phyloP scores from a whole-genome alignment of 2,797 vertebrate species.

The Australoheros facetus region DNA sequence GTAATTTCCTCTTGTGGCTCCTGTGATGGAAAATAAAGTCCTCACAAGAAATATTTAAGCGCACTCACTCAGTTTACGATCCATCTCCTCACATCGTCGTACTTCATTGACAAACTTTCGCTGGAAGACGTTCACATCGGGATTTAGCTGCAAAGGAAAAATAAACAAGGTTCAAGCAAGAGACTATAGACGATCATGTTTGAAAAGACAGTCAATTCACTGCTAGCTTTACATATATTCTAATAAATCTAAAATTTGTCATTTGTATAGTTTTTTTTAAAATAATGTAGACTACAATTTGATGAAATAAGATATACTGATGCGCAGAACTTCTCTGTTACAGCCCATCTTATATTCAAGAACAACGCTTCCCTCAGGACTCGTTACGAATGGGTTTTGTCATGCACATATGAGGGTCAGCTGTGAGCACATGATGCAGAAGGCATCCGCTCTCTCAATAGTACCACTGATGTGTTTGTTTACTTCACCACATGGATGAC shows the following conservation, averaged over 20 bases:
- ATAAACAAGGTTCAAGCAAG: neutral
- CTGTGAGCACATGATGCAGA: constrained; percentile 70
- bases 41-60: neutral
- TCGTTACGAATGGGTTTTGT: constrained; percentile 40
- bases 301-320: neutral
- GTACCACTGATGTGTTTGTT: constrained; percentile 8
- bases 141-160: constrained; percentile 86
- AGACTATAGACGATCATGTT: neutral
- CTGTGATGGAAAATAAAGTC: neutral
- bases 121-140: constrained; percentile 97
- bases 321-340: constrained; percentile 22
- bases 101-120: constrained; percentile 98
- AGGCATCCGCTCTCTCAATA: constrained; percentile 47
- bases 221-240: neutral
- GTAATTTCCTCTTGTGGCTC: neutral
- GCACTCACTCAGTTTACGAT: constrained; percentile 92
- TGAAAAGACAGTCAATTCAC: neutral
- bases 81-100: constrained; percentile 96
- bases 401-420: constrained; percentile 56
- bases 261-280: neutral
- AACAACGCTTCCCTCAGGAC: constrained; percentile 56
- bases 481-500: neutral
- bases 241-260: neutral
- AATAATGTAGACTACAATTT: neutral
- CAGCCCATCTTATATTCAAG: neutral